Conservation (phyloP, 2,797 vertebrate species). For the Pristis pectinata region DNA sequence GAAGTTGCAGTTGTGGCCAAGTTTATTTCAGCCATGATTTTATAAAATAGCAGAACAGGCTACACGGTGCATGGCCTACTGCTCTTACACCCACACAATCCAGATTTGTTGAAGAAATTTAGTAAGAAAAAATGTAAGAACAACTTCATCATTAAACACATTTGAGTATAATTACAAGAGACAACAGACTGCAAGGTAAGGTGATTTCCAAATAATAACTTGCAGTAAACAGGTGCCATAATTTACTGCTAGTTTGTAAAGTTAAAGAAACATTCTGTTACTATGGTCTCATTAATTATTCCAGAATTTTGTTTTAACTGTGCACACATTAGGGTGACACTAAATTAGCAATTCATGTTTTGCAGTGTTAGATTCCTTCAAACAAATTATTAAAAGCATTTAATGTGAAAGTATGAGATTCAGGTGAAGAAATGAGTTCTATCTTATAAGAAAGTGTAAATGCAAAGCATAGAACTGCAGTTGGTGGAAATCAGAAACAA, state of each 20-base stretch:
- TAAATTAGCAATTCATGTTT: neutral
- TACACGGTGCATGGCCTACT: no score
- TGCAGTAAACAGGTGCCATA: neutral
- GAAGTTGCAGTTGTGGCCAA: no score
- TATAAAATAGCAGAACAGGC: no score
- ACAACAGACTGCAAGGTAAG: neutral
- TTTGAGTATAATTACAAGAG: neutral
- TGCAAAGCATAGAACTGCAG: neutral
- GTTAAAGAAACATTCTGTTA: neutral
- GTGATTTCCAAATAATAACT: neutral
- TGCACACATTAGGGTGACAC: neutral
- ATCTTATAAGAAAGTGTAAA: neutral
- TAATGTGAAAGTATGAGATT: neutral
- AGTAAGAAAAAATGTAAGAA: neutral
- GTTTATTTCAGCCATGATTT: no score
- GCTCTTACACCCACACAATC: neutral
- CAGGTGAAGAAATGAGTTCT: neutral
- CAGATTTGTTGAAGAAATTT: neutral
- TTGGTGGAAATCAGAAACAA: neutral
- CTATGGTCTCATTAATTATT: neutral
- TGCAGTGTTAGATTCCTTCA: neutral
- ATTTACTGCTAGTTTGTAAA: neutral
- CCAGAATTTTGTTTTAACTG: neutral
- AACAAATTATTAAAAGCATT: neutral
- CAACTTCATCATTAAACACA: neutral